A percentile compares a stretch with the other conserved stretches of the same genome.
Conservation (phyloP, 2,888 invertebrate genomes). For the Abrostola triplasia region DNA sequence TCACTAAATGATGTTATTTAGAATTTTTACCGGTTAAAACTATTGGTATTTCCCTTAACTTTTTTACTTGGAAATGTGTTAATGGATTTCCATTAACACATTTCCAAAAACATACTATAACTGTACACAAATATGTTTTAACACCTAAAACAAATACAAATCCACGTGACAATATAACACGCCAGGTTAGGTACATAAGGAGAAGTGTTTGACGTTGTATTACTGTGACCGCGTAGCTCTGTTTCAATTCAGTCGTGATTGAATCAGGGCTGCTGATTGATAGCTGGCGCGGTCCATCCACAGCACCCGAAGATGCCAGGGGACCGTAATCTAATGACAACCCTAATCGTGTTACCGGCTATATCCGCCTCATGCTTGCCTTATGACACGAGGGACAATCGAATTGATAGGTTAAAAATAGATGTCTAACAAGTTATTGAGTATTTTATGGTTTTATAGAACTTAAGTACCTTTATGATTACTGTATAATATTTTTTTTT, state of each 20-base stretch:
- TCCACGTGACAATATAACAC: no score
- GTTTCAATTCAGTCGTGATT: constrained; percentile 46
- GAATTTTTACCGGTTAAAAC: no score
- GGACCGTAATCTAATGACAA: constrained; percentile 53
- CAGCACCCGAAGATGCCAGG: constrained; percentile 29
- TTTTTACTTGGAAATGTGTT: no score
- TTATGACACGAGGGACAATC: constrained; percentile 4
- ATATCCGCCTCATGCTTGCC: constrained; percentile 28
- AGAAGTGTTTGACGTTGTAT: constrained; percentile 29
- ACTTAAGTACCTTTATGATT: no score
- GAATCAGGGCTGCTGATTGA: constrained; percentile 56
- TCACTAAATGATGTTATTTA: no score
- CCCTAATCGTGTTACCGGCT: constrained; percentile 47
- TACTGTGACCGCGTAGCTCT: constrained; percentile 7
- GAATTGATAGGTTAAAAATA: constrained; percentile 28
- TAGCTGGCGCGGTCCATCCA: constrained; percentile 46
- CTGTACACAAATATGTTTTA: no score
- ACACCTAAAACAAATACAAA: no score
- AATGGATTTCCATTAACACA: no score
- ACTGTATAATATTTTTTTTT: no score
- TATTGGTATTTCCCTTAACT: no score
- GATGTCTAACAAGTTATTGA: constrained; percentile 12
- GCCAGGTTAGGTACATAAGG: background rate
- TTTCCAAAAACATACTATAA: no score
- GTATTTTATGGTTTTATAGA: background rate